A percentile compares a stretch with the other conserved stretches of the same genome.
Conservation (phyloP, 2,888 invertebrate species). For the Chydorus sphaericus region DNA sequence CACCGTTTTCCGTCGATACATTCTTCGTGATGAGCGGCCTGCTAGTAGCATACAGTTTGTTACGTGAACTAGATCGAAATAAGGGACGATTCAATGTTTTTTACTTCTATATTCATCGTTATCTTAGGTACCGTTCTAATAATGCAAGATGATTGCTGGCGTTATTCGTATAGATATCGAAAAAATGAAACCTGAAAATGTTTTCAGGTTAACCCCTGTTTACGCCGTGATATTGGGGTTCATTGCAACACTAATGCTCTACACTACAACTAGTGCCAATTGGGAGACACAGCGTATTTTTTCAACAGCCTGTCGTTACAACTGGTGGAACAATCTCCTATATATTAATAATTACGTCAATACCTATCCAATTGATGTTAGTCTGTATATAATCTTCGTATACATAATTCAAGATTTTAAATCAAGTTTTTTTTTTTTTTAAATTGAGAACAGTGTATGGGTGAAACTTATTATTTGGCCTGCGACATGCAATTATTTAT, state of each 20-base stretch:
- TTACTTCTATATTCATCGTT: conserved; percentile 19
- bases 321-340: conserved; percentile 59
- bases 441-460: conserved; percentile 62
- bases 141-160: too few relatives aligned
- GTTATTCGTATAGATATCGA: neutral
- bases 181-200: neutral
- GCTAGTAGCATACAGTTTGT: neutral
- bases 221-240: conserved; percentile 54
- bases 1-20: conserved; percentile 70
- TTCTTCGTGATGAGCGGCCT: conserved; percentile 57
- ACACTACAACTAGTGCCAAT: conserved; percentile 54
- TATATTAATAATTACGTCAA: conserved; percentile 40
- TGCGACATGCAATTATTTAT: conserved; percentile 22
- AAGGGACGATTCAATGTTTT: conserved; percentile 7
- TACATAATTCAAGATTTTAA: too few relatives aligned
- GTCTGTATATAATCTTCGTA: neutral
- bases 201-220: conserved; percentile 52
- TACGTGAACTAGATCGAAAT: conserved; percentile 4
- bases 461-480: conserved; percentile 53
- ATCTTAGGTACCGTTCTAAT: conserved; percentile 20
- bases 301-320: conserved; percentile 42
- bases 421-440: too few relatives aligned
- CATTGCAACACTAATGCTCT: conserved; percentile 53
- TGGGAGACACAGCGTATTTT: conserved; percentile 57
- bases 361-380: neutral